Percentiles rank a stretch among this genome's conserved stretches.
Evolutionary conservation across 2,888 invertebrate genomes (phyloP).

Genomic region (Drosophila fulvimacula): DNA sequence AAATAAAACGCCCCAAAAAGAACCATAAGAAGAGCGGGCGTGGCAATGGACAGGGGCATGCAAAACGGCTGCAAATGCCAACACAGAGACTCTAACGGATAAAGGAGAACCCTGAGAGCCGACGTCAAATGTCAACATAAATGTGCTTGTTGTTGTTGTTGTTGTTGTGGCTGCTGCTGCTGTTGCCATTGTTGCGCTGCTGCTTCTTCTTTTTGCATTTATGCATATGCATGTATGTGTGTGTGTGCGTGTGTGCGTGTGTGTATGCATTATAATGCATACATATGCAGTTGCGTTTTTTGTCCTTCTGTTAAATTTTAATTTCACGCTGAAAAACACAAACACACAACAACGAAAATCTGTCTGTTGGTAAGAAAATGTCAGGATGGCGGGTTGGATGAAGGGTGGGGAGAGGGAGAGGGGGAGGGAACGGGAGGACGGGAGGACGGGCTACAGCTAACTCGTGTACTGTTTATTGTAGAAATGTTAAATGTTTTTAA

Average conservation of each 20-base stretch:
- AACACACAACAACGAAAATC: constrained; percentile 35
- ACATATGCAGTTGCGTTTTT: constrained; percentile 57
- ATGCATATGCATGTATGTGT: constrained; percentile 49
- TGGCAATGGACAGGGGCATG: background rate
- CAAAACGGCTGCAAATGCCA: constrained; percentile 54
- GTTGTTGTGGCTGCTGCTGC: constrained; percentile 34
- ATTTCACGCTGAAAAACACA: constrained; percentile 80
- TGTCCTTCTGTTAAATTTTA: constrained; percentile 77
- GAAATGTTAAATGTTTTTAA: constrained; percentile 68
- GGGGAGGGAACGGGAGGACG: background rate
- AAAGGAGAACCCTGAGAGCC: constrained; percentile 49
- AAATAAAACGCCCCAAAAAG: constrained; percentile 62
- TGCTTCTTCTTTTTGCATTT: constrained; percentile 61
- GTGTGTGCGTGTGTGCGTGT: constrained; percentile 5
- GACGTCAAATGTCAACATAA: constrained; percentile 80
- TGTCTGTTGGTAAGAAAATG: constrained; percentile 44
- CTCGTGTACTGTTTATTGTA: constrained; percentile 51
- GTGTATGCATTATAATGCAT: constrained; percentile 41
- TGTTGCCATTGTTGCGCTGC: constrained; percentile 35
- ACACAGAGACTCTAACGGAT: constrained; percentile 39
- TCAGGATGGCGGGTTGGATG: background rate
- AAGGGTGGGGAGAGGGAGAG: background rate
- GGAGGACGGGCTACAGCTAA: constrained; percentile 34
- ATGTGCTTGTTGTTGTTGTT: constrained; percentile 51
- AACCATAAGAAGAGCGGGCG: background rate